Evolutionary conservation across 2,113 vertebrate species (phyloP).

Genomic region (Piprites chloris): DNA sequence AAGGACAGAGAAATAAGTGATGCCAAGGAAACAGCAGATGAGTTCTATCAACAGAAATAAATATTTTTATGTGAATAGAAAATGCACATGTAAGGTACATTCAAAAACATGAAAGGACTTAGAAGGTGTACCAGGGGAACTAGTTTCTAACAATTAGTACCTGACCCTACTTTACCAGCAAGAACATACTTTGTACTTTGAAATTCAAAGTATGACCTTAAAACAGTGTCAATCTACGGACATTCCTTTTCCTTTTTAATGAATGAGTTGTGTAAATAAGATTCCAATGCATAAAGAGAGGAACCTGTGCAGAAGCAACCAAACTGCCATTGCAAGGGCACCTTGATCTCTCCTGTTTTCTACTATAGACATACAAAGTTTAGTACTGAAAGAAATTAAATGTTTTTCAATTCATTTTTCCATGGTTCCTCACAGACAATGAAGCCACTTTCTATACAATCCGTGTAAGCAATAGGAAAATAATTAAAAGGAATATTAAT

Average conservation of each 20-base stretch:
- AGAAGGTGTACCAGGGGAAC: background rate
- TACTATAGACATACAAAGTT: background rate
- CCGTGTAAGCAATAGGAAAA: background rate
- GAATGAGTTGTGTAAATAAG: background rate
- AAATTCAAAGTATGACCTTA: background rate
- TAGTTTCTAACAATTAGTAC: background rate
- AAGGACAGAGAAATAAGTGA: background rate
- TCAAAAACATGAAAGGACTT: background rate
- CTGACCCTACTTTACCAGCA: background rate
- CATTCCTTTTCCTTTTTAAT: background rate
- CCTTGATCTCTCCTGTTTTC: background rate
- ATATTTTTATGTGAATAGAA: constrained; percentile 6
- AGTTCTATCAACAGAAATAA: constrained; percentile 2
- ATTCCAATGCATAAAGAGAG: background rate
- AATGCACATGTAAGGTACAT: background rate
- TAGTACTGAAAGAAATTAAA: background rate
- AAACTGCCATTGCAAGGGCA: background rate
- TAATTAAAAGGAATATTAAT: background rate
- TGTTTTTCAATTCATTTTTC: background rate
- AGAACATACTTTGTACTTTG: background rate
- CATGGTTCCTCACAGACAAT: background rate
- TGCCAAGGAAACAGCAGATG: background rate
- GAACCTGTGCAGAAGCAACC: background rate
- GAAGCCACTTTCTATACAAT: background rate
- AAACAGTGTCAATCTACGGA: background rate